Evolutionary conservation across 2,797 vertebrate species (phyloP), one percentile per base, ranked within the genome.

Genomic region (Lepus oiostolus): DNA sequence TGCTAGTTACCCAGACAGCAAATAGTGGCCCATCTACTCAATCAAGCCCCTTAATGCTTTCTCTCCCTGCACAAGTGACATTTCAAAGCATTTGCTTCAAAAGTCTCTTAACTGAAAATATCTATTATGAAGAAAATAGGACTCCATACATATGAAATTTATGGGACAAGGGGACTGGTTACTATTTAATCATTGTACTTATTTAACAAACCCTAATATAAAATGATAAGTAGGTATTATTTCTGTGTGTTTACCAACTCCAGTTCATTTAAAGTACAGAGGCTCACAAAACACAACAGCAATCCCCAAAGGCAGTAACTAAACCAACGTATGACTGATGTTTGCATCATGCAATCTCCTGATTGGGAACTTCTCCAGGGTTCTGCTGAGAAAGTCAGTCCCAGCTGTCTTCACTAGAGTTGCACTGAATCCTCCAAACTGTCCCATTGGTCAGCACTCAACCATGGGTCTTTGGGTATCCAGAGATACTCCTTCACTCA

Each of bases 191-290:
- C 28, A 42, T 52, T n/a, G 21, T 60, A 63, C 60, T 19, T 92
- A 26, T 65, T 71, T 88, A 76, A 60, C 50, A 91, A 75, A 85
- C 10, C 67, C 8, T 85, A 62, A 79, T 21, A 52, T 5, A 74
- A 38, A 4, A 26, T 70, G n/a, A n/a, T 85, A 52, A 67, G 4
- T 14, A 67, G 30, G 35, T 32, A 89, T 26, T 74, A 6, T 28
- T 79, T 72, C 32, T 58, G 71, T 74, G 83, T 85, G 21, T 71
- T 50, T 74, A 28, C n/a, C 22, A 72, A 67, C 14, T 62, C 79
- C 42, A 86, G 92, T 21, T 80, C 32, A 54, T 70, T 93, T 87
- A 65, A 77, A 92, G 58, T 58, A 21, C 72, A 65, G 4, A 79
- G 60, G 7, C 52, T 70, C 72, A 35, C 21, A 76, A 70, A 85